Base-by-base conservation (phyloP, 2,113 vertebrate genomes). In the Rhombomys opimus region DNA sequence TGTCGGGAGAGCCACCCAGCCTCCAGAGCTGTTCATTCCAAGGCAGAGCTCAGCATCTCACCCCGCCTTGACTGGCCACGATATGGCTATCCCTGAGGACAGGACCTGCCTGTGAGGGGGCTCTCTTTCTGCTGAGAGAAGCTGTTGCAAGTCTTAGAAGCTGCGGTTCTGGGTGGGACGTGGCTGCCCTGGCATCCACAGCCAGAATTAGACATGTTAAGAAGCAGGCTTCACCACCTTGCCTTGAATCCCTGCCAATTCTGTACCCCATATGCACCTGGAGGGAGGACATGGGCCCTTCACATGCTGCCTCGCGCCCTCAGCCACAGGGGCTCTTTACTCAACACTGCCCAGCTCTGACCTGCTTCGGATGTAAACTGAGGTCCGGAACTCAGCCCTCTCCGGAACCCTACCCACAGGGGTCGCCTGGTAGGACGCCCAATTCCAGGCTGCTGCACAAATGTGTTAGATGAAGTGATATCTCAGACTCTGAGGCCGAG, bases 261-360 rank as follows among this genome's bases (percentile, higher is more conserved):
- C 72, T 50, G 38, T 15, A 50, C 30, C 25, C 46, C 25, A 6
- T 5, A 9, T 22, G 27, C 25, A 32, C 18, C 50, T 32, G 14
- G 86, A 72, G 50, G 68, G 76, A 82, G 18, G 52, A 27, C 17
- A 0, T 30, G 46, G 92, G 63, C 32, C 23, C 38, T 86, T 18
- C 17, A 4, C 0, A 2, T 1, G 7, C 27, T 13, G 7, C 38
- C 38, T 25, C 0, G 12, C 3, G n/a, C 54, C 54, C 27, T 3
- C 0, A 2, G 38, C 30, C 57, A 46, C 8, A 46, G 46, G 46
- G 46, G 46, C n/a, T 38, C 50, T 11, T 18, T 23, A 23, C 80
- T 35, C 0, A 32, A 72, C 23, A 41, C 65, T 20, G 17, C 38
- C 63, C 57, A 59, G n/a, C 70, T 88, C 63, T 35, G 63, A 32